Percentiles rank a stretch among this genome's conserved stretches.
Conservation (phyloP, 2,113 vertebrate species). For the Phylloscopus whistleri region DNA sequence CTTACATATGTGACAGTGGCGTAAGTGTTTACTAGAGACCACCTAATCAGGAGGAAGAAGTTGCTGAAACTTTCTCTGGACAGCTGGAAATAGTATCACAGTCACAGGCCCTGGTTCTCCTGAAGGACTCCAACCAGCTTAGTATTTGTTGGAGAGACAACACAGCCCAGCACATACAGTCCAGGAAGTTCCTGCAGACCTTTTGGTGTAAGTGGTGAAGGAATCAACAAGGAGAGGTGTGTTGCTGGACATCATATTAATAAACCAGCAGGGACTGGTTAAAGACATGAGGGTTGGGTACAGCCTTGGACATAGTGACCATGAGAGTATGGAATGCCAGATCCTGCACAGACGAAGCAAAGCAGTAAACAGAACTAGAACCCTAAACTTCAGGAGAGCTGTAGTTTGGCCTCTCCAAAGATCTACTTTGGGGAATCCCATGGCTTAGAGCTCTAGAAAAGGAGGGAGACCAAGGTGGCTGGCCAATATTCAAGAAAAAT, state of each 20-base stretch:
- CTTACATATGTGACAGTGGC: not conserved
- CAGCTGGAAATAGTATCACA: not conserved
- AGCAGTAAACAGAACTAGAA: not conserved
- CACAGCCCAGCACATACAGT: not conserved
- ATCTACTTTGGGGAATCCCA: not conserved
- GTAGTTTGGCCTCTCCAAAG: not conserved
- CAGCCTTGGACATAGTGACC: not conserved
- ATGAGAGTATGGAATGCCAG: accelerated
- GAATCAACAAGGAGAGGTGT: not conserved
- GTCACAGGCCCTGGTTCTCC: not conserved
- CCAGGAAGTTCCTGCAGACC: not conserved
- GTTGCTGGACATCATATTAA: not conserved
- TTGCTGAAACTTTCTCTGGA: not conserved
- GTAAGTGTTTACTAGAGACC: not conserved
- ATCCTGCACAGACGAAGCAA: not conserved
- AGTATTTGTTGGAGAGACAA: not conserved
- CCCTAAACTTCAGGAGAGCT: not conserved
- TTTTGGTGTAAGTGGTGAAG: not conserved
- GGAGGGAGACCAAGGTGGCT: not conserved
- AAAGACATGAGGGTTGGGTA: not conserved
- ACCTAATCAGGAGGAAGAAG: not conserved
- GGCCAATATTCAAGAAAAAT: not conserved
- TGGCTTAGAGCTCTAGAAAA: not conserved
- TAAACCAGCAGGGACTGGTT: not conserved
- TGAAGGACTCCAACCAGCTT: not conserved